Percentiles rank a stretch among this genome's conserved stretches.
phyloP scores from a whole-genome alignment of 2,888 invertebrate genomes.

The Lypha dubia region DNA sequence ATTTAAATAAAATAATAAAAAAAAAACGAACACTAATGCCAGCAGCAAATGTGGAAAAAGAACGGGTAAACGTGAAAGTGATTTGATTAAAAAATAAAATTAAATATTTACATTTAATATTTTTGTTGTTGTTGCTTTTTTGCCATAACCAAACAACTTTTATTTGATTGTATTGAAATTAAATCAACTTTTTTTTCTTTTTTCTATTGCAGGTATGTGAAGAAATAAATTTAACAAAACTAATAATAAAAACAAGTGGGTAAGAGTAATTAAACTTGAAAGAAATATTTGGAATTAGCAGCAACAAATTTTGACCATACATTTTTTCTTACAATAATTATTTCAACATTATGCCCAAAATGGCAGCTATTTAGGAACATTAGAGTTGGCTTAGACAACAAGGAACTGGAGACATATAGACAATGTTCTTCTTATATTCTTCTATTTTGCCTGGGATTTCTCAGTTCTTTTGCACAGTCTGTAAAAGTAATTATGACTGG shows the following conservation, averaged over 20 bases:
- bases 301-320: too few relatives aligned
- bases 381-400: too few relatives aligned
- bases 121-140: background rate
- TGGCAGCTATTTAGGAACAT: too few relatives aligned
- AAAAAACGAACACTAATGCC: background rate
- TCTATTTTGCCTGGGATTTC: background rate
- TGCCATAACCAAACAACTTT: background rate
- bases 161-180: slow-evolving; percentile 2
- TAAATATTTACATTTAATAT: slow-evolving; percentile 16
- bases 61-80: slow-evolving; percentile 33
- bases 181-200: slow-evolving; percentile 16
- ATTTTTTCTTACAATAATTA: too few relatives aligned
- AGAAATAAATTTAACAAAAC: background rate
- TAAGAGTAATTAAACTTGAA: slow-evolving; percentile 26
- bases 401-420: too few relatives aligned
- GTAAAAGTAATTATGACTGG: background rate
- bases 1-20: slow-evolving; percentile 17
- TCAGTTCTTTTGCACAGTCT: background rate
- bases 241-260: background rate
- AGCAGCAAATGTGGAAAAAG: slow-evolving; percentile 17
- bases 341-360: too few relatives aligned
- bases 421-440: too few relatives aligned
- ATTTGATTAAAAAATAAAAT: slow-evolving; percentile 57
- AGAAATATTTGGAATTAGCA: background rate
- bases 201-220: slow-evolving; percentile 55